These are phyloP conservation scores for Drepana arcuata DNA, from an alignment of 1,140 invertebrate genomes.

Conservation along the genomic window DNA sequence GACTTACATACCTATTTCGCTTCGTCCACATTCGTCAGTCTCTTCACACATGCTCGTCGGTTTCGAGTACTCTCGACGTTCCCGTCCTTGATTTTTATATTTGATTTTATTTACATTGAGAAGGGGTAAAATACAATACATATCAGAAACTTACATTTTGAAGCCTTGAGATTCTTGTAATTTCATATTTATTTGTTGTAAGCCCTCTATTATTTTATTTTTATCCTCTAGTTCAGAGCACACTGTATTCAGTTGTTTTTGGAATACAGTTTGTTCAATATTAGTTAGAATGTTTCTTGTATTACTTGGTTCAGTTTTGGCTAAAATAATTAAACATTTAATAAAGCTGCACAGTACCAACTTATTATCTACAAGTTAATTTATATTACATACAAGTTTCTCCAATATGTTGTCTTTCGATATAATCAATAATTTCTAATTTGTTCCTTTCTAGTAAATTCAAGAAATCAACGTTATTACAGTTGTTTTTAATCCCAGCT, in stretches of 20 bases:
- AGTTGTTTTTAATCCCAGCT: conserved; percentile 14
- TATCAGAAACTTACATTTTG: background rate
- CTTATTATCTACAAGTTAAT: too few species aligned
- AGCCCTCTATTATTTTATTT: conserved; percentile 25
- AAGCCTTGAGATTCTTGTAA: conserved; percentile 35
- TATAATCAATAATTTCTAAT: conserved; percentile 26
- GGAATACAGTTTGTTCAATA: conserved; percentile 21
- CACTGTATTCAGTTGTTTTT: conserved; percentile 35
- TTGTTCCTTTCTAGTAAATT: conserved; percentile 31
- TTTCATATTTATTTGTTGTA: conserved; percentile 24
- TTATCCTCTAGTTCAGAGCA: conserved; percentile 28
- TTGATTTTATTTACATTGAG: too few species aligned
- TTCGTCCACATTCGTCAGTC: too few species aligned
- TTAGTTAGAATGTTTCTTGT: conserved; percentile 7
- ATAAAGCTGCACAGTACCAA: too few species aligned
- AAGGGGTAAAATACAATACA: too few species aligned
- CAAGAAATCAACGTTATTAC: conserved; percentile 16
- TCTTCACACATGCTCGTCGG: too few species aligned
- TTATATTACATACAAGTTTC: too few species aligned
- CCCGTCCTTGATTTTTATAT: too few species aligned
- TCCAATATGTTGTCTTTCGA: too few species aligned
- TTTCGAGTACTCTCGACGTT: too few species aligned
- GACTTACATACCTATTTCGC: too few species aligned
- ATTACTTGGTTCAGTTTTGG: conserved; percentile 1
- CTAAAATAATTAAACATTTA: conserved; percentile 11